These are phyloP conservation scores for Sebastes nivosus DNA, from an alignment of 2,797 vertebrate species.

Conservation along the genomic window DNA sequence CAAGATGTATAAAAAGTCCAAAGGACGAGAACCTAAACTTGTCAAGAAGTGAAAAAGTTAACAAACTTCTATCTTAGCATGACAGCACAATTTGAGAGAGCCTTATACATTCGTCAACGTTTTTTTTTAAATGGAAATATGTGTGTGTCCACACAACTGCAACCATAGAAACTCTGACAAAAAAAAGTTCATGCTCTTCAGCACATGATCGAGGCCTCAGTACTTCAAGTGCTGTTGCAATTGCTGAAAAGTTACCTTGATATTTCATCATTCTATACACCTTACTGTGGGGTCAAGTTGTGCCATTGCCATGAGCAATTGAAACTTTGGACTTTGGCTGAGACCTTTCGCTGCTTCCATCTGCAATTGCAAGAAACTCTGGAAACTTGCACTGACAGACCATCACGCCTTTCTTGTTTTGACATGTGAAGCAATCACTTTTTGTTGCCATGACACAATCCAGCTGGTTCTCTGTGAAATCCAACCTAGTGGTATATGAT, in stretches of 20 bases:
- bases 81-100: constrained; percentile 5
- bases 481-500: not conserved
- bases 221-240: constrained; percentile 6
- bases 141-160: constrained; percentile 2
- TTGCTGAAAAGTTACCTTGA: constrained; percentile 17
- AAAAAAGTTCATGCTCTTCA: constrained; percentile 12
- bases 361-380: not conserved
- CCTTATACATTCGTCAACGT: not conserved
- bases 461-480: constrained; percentile 28
- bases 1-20: not conserved
- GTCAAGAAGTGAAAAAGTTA: constrained; percentile 3
- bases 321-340: constrained; percentile 10
- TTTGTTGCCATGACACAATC: constrained; percentile 12
- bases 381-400: not conserved
- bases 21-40: not conserved
- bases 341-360: not conserved
- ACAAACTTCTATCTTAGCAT: constrained; percentile 4
- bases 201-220: not conserved
- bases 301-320: not conserved
- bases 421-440: not conserved
- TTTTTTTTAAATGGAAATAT: constrained; percentile 12
- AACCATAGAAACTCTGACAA: not conserved
- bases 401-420: not conserved
- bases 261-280: constrained; percentile 48
- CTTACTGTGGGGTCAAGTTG: constrained; percentile 9